These are phyloP conservation scores for Sinocyclocheilus maitianheensis DNA, from an alignment of 2,113 vertebrate genomes.

Conservation along the genomic window DNA sequence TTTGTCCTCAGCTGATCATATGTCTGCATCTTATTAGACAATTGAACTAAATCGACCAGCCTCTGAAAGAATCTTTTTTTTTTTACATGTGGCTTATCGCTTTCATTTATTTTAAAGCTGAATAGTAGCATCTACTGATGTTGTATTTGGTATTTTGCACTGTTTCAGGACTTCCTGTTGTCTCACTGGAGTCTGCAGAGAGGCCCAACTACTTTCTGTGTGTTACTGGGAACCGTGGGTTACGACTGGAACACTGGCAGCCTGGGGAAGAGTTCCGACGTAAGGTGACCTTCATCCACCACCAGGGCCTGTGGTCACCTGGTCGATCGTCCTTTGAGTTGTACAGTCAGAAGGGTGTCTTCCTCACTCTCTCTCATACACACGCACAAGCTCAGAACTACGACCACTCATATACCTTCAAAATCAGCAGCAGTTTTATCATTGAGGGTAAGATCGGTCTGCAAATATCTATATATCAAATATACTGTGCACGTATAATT, in stretches of 20 bases:
- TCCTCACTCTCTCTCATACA: slow-evolving; percentile 81
- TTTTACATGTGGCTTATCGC: neutral
- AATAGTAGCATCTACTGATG: neutral
- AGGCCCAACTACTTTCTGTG: slow-evolving; percentile 94
- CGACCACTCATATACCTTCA: slow-evolving; percentile 86
- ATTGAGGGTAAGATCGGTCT: slow-evolving; percentile 83
- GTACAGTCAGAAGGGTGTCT: slow-evolving; percentile 86
- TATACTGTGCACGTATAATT: neutral
- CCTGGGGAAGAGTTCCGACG: slow-evolving; percentile 78
- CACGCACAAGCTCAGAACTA: slow-evolving; percentile 82
- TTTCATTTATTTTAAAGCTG: neutral
- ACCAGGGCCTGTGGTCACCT: slow-evolving; percentile 89
- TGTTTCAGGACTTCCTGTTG: slow-evolving; percentile 79
- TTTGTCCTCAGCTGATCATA: neutral
- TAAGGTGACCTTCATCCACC: slow-evolving; percentile 90
- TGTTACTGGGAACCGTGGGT: slow-evolving; percentile 72
- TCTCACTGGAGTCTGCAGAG: slow-evolving; percentile 94
- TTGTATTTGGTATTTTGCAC: neutral
- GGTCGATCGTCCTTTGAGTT: slow-evolving; percentile 88
- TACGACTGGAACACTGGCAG: slow-evolving; percentile 86
- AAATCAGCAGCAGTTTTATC: slow-evolving; percentile 86
- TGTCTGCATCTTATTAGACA: neutral
- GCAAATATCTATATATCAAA: neutral
- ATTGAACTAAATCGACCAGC: neutral
- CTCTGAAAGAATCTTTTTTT: too few relatives aligned